Evolutionary conservation across 1,140 invertebrate species (phyloP).

Genomic region (Hycleus cichorii): DNA sequence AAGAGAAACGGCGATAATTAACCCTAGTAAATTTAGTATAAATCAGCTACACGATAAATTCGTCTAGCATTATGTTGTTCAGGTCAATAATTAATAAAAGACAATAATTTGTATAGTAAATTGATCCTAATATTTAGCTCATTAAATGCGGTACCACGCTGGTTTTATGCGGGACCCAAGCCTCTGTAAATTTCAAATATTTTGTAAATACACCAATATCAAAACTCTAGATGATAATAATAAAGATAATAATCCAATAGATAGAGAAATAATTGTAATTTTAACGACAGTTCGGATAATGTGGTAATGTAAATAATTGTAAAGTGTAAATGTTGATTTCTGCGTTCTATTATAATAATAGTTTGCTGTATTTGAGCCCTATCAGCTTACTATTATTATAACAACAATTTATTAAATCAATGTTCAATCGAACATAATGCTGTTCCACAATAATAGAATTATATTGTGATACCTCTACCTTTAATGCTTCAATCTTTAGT

Average conservation of each 20-base stretch:
- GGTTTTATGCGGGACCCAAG: slow-evolving; percentile 18
- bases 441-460: slow-evolving; percentile 14
- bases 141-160: slow-evolving; percentile 7
- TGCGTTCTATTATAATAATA: neutral
- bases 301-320: slow-evolving; percentile 11
- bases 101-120: slow-evolving; percentile 11
- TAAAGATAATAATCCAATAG: neutral
- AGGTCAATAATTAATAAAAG: slow-evolving; percentile 16
- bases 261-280: neutral
- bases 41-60: neutral
- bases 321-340: slow-evolving; percentile 3
- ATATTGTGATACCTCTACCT: slow-evolving; percentile 11
- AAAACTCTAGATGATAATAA: neutral
- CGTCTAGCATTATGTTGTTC: slow-evolving; percentile 2
- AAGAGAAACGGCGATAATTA: too few species aligned
- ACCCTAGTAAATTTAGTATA: neutral
- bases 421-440: neutral
- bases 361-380: slow-evolving; percentile 18
- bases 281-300: slow-evolving; percentile 8
- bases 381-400: slow-evolving; percentile 6
- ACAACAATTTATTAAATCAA: too few species aligned
- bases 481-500: slow-evolving; percentile 2
- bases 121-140: slow-evolving; percentile 5
- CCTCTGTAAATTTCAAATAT: slow-evolving; percentile 11
- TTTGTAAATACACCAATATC: slow-evolving; percentile 8